Base-by-base conservation (phyloP, 2,888 invertebrate genomes). In the Harpagoxenus sublaevis region DNA sequence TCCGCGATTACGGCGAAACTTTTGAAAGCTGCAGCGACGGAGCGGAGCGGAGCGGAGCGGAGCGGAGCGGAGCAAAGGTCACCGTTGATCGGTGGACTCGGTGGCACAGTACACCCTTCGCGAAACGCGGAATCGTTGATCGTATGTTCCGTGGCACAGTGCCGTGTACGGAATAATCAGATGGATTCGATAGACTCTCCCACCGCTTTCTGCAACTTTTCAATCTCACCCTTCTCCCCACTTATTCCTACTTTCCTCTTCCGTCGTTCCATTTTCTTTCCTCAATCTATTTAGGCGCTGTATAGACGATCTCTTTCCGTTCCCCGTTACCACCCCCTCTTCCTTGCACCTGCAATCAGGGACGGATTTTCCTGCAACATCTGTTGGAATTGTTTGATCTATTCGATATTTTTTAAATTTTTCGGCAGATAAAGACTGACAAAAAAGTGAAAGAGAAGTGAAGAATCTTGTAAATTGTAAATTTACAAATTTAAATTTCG, bases 81-180 rank as follows among this genome's bases (percentile, higher is more conserved):
- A 63, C n/a, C 12, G 10, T 3, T 35, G 4, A 35, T 4, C 9
- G 4, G n/a, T 55, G n/a, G 35, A 35, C 4, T 35, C 35, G 35
- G 6, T 35, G 35, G 35, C 35, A 35, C 35, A 35, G 35, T 35
- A 55, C 84, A 86, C 86, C 85, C 88, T 85, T 89, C 66, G 71
- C 66, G 77, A 88, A 85, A 86, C 35, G 83, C 70, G 66, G 82
- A 89, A 85, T 6, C 23, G 23, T 23, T 23, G 23, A 23, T 23
- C 6, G 35, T 89, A 79, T 85, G 89, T 89, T 86, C 84, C 87
- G 88, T 77, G 77, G 66, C 84, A 66, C 85, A 84, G 89, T 85
- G 86, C 65, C 83, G 90, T 86, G 85, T 84, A 83, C 81, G 87
- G 87, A 89, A 90, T 90, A 90, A 83, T 81, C 84, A 62, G 55